Evolutionary conservation across 2,888 invertebrate species (phyloP), one percentile per base, ranked within the genome.

Genomic region (Phengaris alcon): DNA sequence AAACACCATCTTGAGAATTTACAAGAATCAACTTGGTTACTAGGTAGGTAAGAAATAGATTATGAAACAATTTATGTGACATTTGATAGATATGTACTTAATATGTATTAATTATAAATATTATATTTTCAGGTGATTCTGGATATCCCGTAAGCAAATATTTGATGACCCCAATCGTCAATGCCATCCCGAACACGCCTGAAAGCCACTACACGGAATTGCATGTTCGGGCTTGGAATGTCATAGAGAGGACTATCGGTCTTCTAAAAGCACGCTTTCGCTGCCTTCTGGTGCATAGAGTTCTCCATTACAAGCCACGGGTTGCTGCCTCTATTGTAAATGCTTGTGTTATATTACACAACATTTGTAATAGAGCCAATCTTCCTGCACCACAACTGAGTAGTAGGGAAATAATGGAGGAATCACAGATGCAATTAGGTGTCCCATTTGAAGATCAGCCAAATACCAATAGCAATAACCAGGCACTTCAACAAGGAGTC

Each of bases 191-290:
- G 35, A 68, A 74, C 10, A 73, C 74, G 12, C 77, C 77, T n/a
- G 75, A 77, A 9, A 51, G 35, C 51, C 22, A 77, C 52, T 77
- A 75, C 57, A 74, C 68, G 5, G 6, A 79, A 3, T 12, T 75
- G 10, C 75, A 76, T 75, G 57, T 75, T 5, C 13, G 15, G 10
- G 48, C 75, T 12, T 35, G 78, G 35, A 77, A 76, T 74, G 75
- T 51, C 7, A 72, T 79, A 4, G 77, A 79, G 46, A 44, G 76
- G 9, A 75, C 79, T 46, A 79, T 79, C 69, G 78, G 78, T 5
- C 64, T 77, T 70, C 75, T 79, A 3, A 79, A 77, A 70, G 78
- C 77, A 68, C 76, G 77, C 35, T 79, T 78, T 76, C 68, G 77
- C 35, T 79, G 79, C 59, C 51, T 78, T n/a, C 73, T 77, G 15